Base-by-base conservation (phyloP, 2,113 vertebrate genomes). In the Plotosus lineatus region DNA sequence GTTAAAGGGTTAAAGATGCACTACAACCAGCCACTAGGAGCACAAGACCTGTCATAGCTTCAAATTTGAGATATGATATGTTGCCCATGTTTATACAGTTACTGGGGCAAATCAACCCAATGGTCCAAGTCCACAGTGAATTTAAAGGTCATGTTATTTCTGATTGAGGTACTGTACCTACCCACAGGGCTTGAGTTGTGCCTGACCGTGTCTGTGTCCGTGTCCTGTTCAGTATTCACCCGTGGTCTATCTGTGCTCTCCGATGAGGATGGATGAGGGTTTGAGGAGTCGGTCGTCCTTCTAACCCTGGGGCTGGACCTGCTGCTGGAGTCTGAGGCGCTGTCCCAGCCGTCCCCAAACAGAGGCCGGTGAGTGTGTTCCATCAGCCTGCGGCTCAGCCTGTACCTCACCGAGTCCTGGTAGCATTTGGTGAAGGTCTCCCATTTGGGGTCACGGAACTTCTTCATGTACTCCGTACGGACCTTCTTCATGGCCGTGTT, bases 391-490 rank as follows among this genome's bases (percentile, higher is more conserved):
- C 96, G 93, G 82, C 92, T 95, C 85, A 95, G 90, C 0, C 96
- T 94, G 91, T 98, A 98, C 78, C 91, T 94, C 87, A 96, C 85
- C 75, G 95, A 94, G 90, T 98, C 96, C 82, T 95, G 94, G 88
- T 97, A 98, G 83, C 94, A 95, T 81, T 95, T 95, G 69, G 94
- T 94, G 82, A 94, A 96, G 11, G 94, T 94, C 82, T 97, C 97
- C 96, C 96, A 98, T 76, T 93, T 92, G 19, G 97, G 97, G 71
- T 97, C 95, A 61, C 90, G 94, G 90, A 94, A 98, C 83, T 95
- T 94, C 90, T 97, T 97, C 96, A 97, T 98, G 84, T 98, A 97
- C 86, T 98, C 96, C 7, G 95, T 95, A 68, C 93, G 90, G 58
- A 92, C 78, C 44, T 91, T 94, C 81, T 93, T 94, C 48, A 89